Evolutionary conservation across 2,797 vertebrate species (phyloP), one percentile per base, ranked within the genome.

Genomic region (Schizopygopsis malacanthus): DNA sequence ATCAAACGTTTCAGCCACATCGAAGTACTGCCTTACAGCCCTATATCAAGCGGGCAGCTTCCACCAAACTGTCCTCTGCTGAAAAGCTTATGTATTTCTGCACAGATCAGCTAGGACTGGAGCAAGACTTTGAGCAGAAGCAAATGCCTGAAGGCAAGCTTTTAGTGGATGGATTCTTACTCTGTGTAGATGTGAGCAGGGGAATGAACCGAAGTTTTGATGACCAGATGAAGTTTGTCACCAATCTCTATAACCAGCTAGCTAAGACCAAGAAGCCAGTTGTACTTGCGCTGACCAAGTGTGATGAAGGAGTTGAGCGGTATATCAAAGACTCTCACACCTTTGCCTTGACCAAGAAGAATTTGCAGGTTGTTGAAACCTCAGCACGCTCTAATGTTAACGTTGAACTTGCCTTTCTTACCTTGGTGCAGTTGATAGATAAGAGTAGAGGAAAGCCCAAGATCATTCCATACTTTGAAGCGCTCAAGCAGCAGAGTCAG

Each of bases 11-110:
- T 88, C 98, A 99, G 56, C 98, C 98, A 0, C 98, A 99, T 89
- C 96, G 98, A 82, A 99, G 97, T 95, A 99, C 98, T 0, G 98
- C 98, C 1, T 92, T 99, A 87, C 98, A 99, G 92, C 98, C 98
- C 63, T 99, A 99, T 88, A 97, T 99, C 92, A 99, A 99, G 86
- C 92, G 98, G 71, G 98, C 98, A 0, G 98, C 98, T 0, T 97
- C 97, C 8, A 96, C 94, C 92, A 99, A 99, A 90, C 91, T 99
- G 77, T 97, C 98, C 0, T 99, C 98, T 0, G 98, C 98, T 4
- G 98, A 99, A 91, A 99, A 99, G 88, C 96, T 99, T 75, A 99
- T 99, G 98, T 99, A 99, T 92, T 99, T 99, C 93, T 99, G 98
- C 94, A 99, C 98, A 67, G 98, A 99, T 92, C 98, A 99, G 94